phyloP scores from a whole-genome alignment of 2,797 vertebrate species.

The Cetoscarus ocellatus region DNA sequence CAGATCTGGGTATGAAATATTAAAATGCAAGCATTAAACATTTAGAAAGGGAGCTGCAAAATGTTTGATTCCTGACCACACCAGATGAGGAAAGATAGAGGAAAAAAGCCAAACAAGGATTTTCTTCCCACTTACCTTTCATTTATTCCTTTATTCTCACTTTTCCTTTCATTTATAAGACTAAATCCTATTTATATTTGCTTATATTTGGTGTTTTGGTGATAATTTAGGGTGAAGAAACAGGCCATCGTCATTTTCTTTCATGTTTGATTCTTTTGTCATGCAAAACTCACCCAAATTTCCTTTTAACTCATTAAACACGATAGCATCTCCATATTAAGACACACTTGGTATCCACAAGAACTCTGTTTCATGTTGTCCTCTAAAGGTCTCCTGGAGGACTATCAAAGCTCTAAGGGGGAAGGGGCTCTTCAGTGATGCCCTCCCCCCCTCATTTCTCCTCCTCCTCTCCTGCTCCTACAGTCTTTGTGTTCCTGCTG shows the following conservation, averaged over 20 bases:
- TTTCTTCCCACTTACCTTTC: slow-evolving; percentile 6
- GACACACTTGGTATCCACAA: slow-evolving; percentile 12
- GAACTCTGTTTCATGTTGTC: slow-evolving; percentile 24
- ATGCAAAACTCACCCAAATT: slow-evolving; percentile 1
- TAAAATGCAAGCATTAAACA: slow-evolving; percentile 17
- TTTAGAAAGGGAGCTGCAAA: slow-evolving; percentile 23
- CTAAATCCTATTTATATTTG: background rate
- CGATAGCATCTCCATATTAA: background rate
- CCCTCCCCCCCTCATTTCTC: slow-evolving; percentile 29
- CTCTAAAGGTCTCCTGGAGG: slow-evolving; percentile 50
- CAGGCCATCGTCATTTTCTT: background rate
- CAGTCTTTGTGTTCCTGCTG: slow-evolving; percentile 30
- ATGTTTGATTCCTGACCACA: slow-evolving; percentile 22
- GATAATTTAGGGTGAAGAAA: background rate
- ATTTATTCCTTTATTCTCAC: background rate
- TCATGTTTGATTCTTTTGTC: slow-evolving; percentile 2
- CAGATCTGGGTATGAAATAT: slow-evolving; percentile 94
- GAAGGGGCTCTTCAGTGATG: slow-evolving; percentile 23
- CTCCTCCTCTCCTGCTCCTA: slow-evolving; percentile 20
- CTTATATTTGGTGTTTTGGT: background rate
- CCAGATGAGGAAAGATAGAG: background rate
- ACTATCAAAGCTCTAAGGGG: slow-evolving; percentile 32
- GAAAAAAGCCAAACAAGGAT: background rate
- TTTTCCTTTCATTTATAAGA: background rate
- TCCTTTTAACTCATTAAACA: slow-evolving; percentile 6